Conservation (phyloP, 2,888 invertebrate genomes). For the Parasteatoda lunata region DNA sequence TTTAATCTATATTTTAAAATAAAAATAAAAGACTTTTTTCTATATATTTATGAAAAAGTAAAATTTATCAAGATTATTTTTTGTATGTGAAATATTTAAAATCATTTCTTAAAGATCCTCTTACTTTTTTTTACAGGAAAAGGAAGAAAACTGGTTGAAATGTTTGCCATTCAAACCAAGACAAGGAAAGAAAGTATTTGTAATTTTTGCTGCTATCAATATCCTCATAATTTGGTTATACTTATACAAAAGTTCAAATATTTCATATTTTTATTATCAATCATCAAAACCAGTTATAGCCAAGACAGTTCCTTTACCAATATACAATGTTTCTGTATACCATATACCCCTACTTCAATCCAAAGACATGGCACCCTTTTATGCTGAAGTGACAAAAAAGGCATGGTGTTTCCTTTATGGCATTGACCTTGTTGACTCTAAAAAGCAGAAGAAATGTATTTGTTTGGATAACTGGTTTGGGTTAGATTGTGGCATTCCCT, state of each 20-base stretch:
- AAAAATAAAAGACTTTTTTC: no score
- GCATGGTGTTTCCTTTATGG: conserved; percentile 55
- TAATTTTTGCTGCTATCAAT: conserved; percentile 32
- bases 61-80: no score
- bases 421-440: conserved; percentile 34
- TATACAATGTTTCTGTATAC: conserved; percentile 53
- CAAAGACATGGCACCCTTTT: conserved; percentile 55
- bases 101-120: not conserved
- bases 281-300: conserved; percentile 4
- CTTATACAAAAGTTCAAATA: conserved; percentile 23
- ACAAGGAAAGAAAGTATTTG: conserved; percentile 43
- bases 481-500: conserved; percentile 67
- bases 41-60: no score
- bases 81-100: no score
- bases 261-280: conserved; percentile 3
- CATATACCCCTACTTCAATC: conserved; percentile 53
- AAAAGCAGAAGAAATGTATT: conserved; percentile 36
- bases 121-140: conserved; percentile 41
- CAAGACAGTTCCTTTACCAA: conserved; percentile 10
- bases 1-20: no score
- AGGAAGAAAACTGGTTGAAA: conserved; percentile 36
- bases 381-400: conserved; percentile 42
- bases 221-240: conserved; percentile 40
- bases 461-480: conserved; percentile 61
- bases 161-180: conserved; percentile 17